Percentiles rank a stretch among this genome's conserved stretches.
Evolutionary conservation across 2,113 vertebrate genomes (phyloP).

Genomic region (Cyanistes caeruleus): DNA sequence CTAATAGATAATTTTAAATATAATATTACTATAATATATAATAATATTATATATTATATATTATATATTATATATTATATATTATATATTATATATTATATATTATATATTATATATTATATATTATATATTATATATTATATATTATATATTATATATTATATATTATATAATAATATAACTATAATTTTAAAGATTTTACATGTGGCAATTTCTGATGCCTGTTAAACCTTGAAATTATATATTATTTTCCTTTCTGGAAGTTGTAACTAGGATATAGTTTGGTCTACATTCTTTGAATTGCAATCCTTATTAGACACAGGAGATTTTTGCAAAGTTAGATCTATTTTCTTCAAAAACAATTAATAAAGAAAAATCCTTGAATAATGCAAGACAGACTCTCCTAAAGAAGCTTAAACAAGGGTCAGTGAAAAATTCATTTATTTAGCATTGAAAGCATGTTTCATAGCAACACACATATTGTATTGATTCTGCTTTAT

Average conservation of each 20-base stretch:
- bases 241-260: background rate
- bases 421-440: conserved; percentile 2
- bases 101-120: too few relatives aligned
- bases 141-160: too few relatives aligned
- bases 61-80: too few relatives aligned
- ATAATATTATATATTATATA: too few relatives aligned
- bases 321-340: conserved; percentile 28
- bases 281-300: conserved; percentile 18
- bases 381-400: conserved; percentile 40
- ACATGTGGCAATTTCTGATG: background rate
- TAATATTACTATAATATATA: too few relatives aligned
- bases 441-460: background rate
- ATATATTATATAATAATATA: too few relatives aligned
- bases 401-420: conserved; percentile 42
- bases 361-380: conserved; percentile 40
- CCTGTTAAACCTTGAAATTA: conserved; percentile 22
- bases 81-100: too few relatives aligned
- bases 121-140: too few relatives aligned
- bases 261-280: background rate
- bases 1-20: too few relatives aligned
- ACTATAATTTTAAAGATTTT: background rate
- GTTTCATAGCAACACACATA: background rate
- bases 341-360: conserved; percentile 31
- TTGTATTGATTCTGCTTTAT: background rate
- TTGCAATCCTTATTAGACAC: conserved; percentile 8